phyloP scores from a whole-genome alignment of 2,888 invertebrate genomes.

The Epirrhoe tristata region DNA sequence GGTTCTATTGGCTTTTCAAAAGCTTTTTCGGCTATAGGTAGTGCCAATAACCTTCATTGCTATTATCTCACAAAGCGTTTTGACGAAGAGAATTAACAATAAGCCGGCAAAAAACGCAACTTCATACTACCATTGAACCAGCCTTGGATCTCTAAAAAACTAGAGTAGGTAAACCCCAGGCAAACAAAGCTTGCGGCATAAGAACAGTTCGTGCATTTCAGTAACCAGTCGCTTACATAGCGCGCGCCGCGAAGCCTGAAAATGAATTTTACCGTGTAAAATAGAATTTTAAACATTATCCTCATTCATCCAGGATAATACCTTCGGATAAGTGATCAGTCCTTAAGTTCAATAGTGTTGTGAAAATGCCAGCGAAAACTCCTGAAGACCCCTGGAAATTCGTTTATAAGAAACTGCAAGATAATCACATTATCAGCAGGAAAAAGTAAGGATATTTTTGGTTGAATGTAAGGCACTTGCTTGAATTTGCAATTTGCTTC shows the following conservation, averaged over 20 bases:
- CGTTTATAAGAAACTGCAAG: slow-evolving; percentile 72
- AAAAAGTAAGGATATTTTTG: slow-evolving; percentile 63
- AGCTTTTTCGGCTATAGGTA: background rate
- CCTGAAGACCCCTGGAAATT: slow-evolving; percentile 74
- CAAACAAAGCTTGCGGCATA: slow-evolving; percentile 69
- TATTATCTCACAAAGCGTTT: slow-evolving; percentile 7
- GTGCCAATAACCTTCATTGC: background rate
- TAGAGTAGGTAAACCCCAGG: slow-evolving; percentile 66
- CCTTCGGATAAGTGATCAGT: background rate
- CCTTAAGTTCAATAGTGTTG: slow-evolving; percentile 24
- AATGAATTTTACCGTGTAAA: slow-evolving; percentile 34
- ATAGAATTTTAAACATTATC: slow-evolving; percentile 17
- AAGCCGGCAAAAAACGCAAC: slow-evolving; percentile 50
- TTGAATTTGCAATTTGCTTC: background rate
- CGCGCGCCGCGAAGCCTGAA: slow-evolving; percentile 67
- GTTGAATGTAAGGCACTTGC: background rate
- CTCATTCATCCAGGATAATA: slow-evolving; percentile 14
- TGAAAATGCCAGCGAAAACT: slow-evolving; percentile 57
- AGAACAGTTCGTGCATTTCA: slow-evolving; percentile 46
- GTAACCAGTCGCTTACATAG: slow-evolving; percentile 57
- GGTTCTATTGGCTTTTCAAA: background rate
- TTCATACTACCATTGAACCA: slow-evolving; percentile 39
- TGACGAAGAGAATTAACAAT: slow-evolving; percentile 50
- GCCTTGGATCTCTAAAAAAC: slow-evolving; percentile 73
- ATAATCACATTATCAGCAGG: slow-evolving; percentile 70